Base-by-base conservation (phyloP, 2,888 invertebrate genomes). In the Seira ritae region DNA sequence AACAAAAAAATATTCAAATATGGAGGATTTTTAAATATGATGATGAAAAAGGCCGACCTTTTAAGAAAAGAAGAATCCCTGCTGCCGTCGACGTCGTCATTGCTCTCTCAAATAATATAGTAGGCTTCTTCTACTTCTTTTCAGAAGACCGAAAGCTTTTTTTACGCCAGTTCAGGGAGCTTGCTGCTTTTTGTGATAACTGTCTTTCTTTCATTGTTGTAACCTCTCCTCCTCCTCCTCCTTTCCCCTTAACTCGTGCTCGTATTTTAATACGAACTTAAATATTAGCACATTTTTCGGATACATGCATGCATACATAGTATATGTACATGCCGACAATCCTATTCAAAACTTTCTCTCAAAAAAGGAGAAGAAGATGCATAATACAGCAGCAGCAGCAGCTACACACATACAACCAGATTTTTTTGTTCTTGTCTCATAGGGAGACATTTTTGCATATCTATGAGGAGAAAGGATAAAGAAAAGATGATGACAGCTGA, bases 401-500 rank as follows among this genome's bases (percentile, higher is more conserved):
- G 31, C 31, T 31, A 2, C 31, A 31, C 31, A 31, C 31, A 31
- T 4, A 31, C 2, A 31, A 31, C 8, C 31, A 31, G 31, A 2
- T 62, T 62, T 62, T 50, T 50, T 50, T 50, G 15, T 50, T 50
- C 50, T 50, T 50, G 15, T 50, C 15, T n/a, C 50, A 50, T 15
- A n/a, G 50, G 17, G 50, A 50, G 62, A 50, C 62, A 22, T 62
- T 71, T 80, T 71, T 81, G 70, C 81, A 81, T 66, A 67, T 75
- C 80, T 81, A 75, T 71, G 80, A 55, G 55, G 73, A 75, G 68
- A 80, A 76, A 71, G 81, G 75, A 81, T 81, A 66, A 81, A 76
- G 76, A 50, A 50, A 71, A 76, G 81, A 81, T 81, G 81, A 81
- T 74, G 81, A 81, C 81, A 76, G 75, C 76, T 71, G 71, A 71